Base-by-base conservation (phyloP, 2,113 vertebrate genomes). In the Riparia riparia region DNA sequence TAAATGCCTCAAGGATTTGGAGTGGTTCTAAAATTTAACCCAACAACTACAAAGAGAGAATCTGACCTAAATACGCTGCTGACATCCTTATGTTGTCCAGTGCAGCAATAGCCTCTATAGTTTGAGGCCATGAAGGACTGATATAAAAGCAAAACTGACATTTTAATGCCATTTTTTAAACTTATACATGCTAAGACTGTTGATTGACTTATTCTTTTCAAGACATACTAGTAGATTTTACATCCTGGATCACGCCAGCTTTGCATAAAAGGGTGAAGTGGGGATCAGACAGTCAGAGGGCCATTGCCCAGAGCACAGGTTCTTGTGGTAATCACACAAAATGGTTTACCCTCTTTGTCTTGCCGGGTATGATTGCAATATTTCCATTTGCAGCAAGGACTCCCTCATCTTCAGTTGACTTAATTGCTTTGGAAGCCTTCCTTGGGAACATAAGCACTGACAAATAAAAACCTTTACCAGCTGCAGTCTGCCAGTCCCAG, bases 51-150 rank as follows among this genome's bases (percentile, higher is more conserved):
- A 91, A 95, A 95, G 58, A 70, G 28, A 66, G 69, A 70, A 92
- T 91, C 74, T 97, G 95, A 96, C 93, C 93, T 96, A 96, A 96
- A 97, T 97, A 88, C 3, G 1, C 50, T 72, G 10, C 71, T 93
- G 44, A 9, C 13, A 57, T 65, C 49, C 53, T 56, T 45, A 16
- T 4, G 7, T 24, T 70, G 47, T 66, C 69, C 9, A 2, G 49
- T n/a, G 61, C 63, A 89, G 34, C 61, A 71, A 39, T 54, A 95
- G 32, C 34, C 32, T 80, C 22, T 54, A 3, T 21, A 42, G 32
- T 74, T 8, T 47, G 44, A 68, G 66, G 83, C 68, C 39, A 26
- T 2, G 18, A 63, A 85, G 41, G 51, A 32, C 47, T 47, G 29
- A 82, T 54, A 50, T 37, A 65, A 86, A 74, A 95, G 41, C 37